A percentile compares a stretch with the other conserved stretches of the same genome.
These are phyloP conservation scores for Phylloscopus trochilus DNA, from an alignment of 2,113 vertebrate genomes.

Conservation along the genomic window DNA sequence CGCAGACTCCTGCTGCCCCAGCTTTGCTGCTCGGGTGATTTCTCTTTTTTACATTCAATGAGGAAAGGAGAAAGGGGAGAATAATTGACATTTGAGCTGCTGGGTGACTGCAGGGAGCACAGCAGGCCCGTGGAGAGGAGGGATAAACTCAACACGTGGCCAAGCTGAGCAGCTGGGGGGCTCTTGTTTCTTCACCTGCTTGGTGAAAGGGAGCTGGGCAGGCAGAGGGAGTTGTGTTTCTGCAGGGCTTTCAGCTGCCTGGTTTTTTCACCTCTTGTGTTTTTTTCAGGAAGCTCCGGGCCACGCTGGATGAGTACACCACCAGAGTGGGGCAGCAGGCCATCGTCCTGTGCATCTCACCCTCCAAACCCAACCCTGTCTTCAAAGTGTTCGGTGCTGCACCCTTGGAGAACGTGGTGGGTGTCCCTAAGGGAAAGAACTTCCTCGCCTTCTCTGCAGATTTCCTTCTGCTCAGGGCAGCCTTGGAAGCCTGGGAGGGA, in stretches of 20 bases:
- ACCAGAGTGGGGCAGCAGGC: slow-evolving; percentile 97
- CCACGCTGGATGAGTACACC: slow-evolving; percentile 95
- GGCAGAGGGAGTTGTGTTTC: not conserved
- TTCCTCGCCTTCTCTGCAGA: not conserved
- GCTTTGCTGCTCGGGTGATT: not conserved
- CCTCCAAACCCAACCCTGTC: slow-evolving; percentile 95
- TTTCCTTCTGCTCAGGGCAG: not conserved
- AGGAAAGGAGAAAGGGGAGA: not conserved
- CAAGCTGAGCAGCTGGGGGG: not conserved
- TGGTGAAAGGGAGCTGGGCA: not conserved
- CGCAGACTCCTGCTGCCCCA: not conserved
- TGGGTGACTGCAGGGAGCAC: not conserved
- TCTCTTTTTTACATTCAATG: not conserved
- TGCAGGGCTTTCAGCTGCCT: not conserved
- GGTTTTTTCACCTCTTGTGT: not conserved
- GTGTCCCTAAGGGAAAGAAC: not conserved
- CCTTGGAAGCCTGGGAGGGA: not conserved
- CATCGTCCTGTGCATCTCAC: slow-evolving; percentile 95
- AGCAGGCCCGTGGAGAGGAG: not conserved
- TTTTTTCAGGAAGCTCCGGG: slow-evolving; percentile 91
- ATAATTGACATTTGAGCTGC: not conserved
- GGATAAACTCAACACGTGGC: not conserved
- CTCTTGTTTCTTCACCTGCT: not conserved
- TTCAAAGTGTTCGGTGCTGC: slow-evolving; percentile 98
- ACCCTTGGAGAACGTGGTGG: slow-evolving; percentile 96